Evolutionary conservation across 2,113 vertebrate species (phyloP).

Genomic region (Microtus oregoni): DNA sequence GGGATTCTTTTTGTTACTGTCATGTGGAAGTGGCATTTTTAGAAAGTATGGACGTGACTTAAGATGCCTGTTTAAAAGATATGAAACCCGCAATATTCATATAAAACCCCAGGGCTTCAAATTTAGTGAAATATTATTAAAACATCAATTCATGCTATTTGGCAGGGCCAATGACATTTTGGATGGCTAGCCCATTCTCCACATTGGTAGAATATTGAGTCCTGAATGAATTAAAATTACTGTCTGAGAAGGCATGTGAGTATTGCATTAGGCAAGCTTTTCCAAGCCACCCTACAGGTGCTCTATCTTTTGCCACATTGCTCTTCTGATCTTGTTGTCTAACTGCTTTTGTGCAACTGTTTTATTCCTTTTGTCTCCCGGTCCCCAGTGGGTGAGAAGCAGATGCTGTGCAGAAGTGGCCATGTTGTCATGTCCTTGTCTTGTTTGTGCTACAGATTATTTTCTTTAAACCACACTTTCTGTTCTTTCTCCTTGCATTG

Average conservation of each 20-base stretch:
- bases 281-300: neutral
- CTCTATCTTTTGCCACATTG: constrained; percentile 54
- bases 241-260: neutral
- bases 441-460: constrained; percentile 67
- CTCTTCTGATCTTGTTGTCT: constrained; percentile 65
- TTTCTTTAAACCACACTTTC: constrained; percentile 33
- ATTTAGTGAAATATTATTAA: constrained; percentile 62
- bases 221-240: constrained; percentile 6
- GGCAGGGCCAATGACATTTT: constrained; percentile 52
- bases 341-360: constrained; percentile 58
- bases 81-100: neutral
- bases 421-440: constrained; percentile 57
- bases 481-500: constrained; percentile 15
- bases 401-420: constrained; percentile 81
- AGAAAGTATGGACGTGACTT: neutral
- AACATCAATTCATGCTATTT: constrained; percentile 49
- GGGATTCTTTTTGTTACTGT: neutral
- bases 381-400: constrained; percentile 74
- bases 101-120: neutral
- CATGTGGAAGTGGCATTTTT: neutral
- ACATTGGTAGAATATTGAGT: neutral
- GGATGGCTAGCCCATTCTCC: constrained; percentile 22
- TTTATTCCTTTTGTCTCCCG: constrained; percentile 73
- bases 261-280: neutral
- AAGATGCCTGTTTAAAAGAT: neutral